Evolutionary conservation across 2,888 invertebrate genomes (phyloP).

Genomic region (Didymodactylos carnosus): DNA sequence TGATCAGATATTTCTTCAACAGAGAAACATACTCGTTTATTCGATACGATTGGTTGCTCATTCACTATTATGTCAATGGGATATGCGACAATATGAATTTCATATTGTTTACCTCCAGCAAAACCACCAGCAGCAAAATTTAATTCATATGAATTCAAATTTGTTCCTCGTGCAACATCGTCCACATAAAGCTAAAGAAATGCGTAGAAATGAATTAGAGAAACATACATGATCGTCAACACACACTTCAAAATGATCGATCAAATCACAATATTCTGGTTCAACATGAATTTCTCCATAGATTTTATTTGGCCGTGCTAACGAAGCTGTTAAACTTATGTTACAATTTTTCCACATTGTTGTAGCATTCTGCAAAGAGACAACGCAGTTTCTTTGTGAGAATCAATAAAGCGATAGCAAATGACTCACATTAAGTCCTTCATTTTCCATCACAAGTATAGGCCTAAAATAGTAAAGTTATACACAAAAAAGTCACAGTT

Average conservation of each 20-base stretch:
- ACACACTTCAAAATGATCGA: not conserved
- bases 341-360: not conserved
- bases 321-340: not conserved
- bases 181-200: not conserved
- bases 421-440: not conserved
- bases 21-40: not conserved
- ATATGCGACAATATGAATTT: not conserved
- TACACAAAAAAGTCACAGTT: not conserved
- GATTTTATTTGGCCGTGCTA: not conserved
- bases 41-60: not conserved
- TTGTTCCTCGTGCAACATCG: not conserved
- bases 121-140: not conserved
- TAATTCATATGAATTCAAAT: not conserved
- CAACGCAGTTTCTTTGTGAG: not conserved
- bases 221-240: too few species aligned
- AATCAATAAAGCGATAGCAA: not conserved
- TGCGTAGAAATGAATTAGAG: too few species aligned
- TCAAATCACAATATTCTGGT: not conserved
- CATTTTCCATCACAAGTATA: not conserved
- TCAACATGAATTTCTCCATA: not conserved
- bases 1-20: too few species aligned
- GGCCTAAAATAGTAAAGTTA: not conserved
- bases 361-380: not conserved
- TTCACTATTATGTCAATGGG: not conserved
- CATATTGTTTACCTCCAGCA: not conserved